A percentile compares a stretch with the other conserved stretches of the same genome.
These are phyloP conservation scores for Dysdera silvatica DNA, from an alignment of 1,140 invertebrate species.

Conservation along the genomic window DNA sequence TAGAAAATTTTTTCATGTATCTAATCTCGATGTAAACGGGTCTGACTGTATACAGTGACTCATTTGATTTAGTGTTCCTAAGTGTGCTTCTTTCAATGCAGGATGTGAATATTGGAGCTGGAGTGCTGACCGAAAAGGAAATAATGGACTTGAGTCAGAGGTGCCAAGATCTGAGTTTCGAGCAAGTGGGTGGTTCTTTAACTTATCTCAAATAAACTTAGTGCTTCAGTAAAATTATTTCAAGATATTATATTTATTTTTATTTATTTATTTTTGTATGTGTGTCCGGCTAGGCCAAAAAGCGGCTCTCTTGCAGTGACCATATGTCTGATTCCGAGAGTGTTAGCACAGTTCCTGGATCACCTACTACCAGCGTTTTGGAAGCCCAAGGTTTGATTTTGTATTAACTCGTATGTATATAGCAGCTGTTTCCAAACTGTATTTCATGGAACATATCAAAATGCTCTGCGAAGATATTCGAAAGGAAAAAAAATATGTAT, in stretches of 20 bases:
- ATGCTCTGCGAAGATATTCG: no score
- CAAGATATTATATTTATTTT: not conserved
- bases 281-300: conserved; percentile 4
- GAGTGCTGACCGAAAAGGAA: no score
- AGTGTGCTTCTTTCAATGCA: no score
- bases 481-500: no score
- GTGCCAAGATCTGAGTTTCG: conserved; percentile 26
- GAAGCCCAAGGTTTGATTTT: no score
- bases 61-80: no score
- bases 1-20: not conserved
- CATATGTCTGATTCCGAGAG: conserved; percentile 26
- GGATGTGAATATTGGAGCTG: no score
- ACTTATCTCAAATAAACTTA: not conserved
- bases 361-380: conserved; percentile 20
- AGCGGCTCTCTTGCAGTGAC: conserved; percentile 20
- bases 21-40: no score
- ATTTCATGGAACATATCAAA: no score
- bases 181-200: conserved; percentile 2
- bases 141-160: conserved; percentile 11
- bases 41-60: no score
- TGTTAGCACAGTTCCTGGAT: conserved; percentile 24
- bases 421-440: no score
- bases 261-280: not conserved
- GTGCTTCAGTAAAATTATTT: not conserved
- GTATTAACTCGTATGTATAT: no score